phyloP scores from a whole-genome alignment of 2,797 vertebrate species.

The Spinus pinus region DNA sequence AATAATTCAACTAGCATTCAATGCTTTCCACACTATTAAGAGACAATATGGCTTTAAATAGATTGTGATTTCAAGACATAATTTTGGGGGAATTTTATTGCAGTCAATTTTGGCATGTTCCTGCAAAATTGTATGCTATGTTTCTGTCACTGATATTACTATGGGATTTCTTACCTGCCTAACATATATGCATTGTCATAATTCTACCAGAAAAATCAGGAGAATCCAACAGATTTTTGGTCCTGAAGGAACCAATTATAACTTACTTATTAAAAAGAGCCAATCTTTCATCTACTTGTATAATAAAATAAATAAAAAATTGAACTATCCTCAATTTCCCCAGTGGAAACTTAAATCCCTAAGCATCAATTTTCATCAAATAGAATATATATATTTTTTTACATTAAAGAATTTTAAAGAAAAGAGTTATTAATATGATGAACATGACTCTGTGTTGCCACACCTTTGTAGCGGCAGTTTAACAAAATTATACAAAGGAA shows the following conservation, averaged over 20 bases:
- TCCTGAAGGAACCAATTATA: constrained; percentile 33
- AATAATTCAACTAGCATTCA: constrained; percentile 13
- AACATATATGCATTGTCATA: background rate
- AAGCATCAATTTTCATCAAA: background rate
- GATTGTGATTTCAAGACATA: background rate
- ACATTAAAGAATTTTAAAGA: background rate
- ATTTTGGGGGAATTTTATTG: background rate
- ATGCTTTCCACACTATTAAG: background rate
- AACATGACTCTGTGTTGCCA: background rate
- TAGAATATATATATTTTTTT: background rate
- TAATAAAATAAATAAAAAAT: background rate
- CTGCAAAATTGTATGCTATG: background rate
- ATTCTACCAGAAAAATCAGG: background rate
- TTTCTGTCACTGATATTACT: background rate
- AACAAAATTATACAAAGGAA: background rate
- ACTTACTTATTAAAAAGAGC: background rate
- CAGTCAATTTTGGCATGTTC: background rate
- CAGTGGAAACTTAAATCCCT: background rate
- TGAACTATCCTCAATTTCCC: background rate
- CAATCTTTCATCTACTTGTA: background rate
- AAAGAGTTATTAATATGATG: background rate
- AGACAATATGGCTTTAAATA: constrained; percentile 32
- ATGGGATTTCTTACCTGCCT: background rate
- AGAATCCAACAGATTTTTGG: constrained; percentile 36
- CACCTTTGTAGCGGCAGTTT: background rate